Evolutionary conservation across 2,888 invertebrate species (phyloP).

Genomic region (Calliopum simillimum): DNA sequence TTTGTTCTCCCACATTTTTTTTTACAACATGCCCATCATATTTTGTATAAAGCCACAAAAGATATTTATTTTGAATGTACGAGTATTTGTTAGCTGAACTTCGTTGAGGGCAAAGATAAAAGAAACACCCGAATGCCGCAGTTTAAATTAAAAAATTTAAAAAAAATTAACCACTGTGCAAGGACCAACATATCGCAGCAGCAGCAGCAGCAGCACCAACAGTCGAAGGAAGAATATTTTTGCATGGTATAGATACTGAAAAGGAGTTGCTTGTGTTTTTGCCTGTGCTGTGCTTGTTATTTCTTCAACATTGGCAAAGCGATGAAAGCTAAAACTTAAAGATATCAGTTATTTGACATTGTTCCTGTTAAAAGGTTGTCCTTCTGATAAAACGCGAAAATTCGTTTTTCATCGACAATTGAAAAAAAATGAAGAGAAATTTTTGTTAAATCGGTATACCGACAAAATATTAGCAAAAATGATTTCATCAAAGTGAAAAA

Average conservation of each 20-base stretch:
- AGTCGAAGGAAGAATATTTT: conserved; percentile 31
- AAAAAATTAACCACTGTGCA: conserved; percentile 22
- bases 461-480: conserved; percentile 40
- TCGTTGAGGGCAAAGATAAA: no score
- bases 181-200: conserved; percentile 35
- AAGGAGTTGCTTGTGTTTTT: conserved; percentile 32
- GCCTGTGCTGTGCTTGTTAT: conserved; percentile 1
- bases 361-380: conserved; percentile 64
- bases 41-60: no score
- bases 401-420: conserved; percentile 27
- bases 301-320: neutral
- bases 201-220: conserved; percentile 17
- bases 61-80: no score
- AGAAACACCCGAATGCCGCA: no score
- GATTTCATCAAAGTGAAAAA: conserved; percentile 31
- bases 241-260: conserved; percentile 47
- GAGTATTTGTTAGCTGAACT: no score
- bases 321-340: conserved; percentile 11
- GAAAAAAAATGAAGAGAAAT: conserved; percentile 35
- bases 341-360: conserved; percentile 63
- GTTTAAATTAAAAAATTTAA: no score
- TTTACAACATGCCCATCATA: no score
- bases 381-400: conserved; percentile 27
- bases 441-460: conserved; percentile 44
- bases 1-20: no score